Evolutionary conservation across 2,888 invertebrate genomes (phyloP).

Genomic region (Xanthia togata): DNA sequence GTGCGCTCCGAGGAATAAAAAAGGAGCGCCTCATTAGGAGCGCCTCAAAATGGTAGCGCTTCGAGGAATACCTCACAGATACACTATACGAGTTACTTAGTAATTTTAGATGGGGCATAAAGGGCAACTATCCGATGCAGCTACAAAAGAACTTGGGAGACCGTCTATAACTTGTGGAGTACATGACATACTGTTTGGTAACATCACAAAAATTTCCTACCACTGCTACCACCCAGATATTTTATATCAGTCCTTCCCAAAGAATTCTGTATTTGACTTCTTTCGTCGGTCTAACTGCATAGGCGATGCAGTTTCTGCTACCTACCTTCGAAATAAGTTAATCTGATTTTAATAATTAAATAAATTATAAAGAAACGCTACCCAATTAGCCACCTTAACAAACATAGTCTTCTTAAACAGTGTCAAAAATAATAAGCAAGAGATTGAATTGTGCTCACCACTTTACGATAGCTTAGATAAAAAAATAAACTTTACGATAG

Average conservation of each 20-base stretch:
- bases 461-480: constrained; percentile 22
- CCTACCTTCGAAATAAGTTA: background rate
- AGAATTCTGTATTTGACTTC: background rate
- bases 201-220: background rate
- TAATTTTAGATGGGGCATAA: background rate
- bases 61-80: no score
- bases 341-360: background rate
- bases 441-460: constrained; percentile 26
- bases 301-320: background rate
- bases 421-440: constrained; percentile 28
- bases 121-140: background rate
- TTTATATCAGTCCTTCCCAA: background rate
- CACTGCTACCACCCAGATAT: background rate
- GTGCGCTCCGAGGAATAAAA: no score
- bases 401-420: constrained; percentile 17
- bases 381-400: background rate
- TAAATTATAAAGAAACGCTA: constrained; percentile 8
- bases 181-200: background rate
- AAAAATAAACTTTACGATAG: constrained; percentile 29
- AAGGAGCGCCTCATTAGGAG: no score
- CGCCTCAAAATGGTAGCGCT: no score
- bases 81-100: no score
- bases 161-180: background rate
- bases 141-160: background rate
- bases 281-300: background rate